Base-by-base conservation (phyloP, 1,140 invertebrate genomes). In the Potamilus streckersoni region DNA sequence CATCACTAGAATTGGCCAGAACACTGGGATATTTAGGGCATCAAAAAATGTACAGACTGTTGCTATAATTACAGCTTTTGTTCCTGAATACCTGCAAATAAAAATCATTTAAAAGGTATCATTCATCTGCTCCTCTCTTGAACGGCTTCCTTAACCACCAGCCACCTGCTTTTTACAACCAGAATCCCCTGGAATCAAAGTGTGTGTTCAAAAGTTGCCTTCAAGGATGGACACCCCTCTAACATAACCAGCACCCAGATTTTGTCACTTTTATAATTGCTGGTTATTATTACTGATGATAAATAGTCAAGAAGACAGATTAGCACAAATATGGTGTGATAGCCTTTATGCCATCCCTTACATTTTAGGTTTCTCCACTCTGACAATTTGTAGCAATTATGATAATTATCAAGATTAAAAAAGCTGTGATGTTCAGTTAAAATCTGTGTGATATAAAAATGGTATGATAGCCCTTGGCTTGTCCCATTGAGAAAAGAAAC, bases 1-100 rank as follows among this genome's bases (percentile, higher is more conserved):
- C 94, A 99, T 97, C 74, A 99, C 96, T 86, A 99, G 93, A 82
- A 99, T 99, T 65, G 98, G 98, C 98, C 98, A 99, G 90, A 99
- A 99, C 83, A 99, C 98, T 86, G 98, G 98, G 88, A 99, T 95
- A 92, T 99, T 98, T 89, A 99, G 98, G 81, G 95, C 95, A 86
- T 99, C 97, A 90, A 99, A 99, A 89, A 98, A 96, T 69, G 98
- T 99, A 90, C 96, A 98, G 79, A 94, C 91, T 84, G 97, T 93
- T 55, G 95, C 96, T 82, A 99, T 92, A 2, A 96, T 69, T n/a
- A 97, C 98, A 67, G 97, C 97, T 89, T 97, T 99, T 60, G 95
- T 95, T 66, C 98, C 95, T 82, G 97, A 98, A 85, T 98, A 94
- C 92, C 92, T 92, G 82, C 56, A 79, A 84, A 72, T 12, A 79